Base-by-base conservation (phyloP, 2,888 invertebrate species). In the Itoplectis maculator region DNA sequence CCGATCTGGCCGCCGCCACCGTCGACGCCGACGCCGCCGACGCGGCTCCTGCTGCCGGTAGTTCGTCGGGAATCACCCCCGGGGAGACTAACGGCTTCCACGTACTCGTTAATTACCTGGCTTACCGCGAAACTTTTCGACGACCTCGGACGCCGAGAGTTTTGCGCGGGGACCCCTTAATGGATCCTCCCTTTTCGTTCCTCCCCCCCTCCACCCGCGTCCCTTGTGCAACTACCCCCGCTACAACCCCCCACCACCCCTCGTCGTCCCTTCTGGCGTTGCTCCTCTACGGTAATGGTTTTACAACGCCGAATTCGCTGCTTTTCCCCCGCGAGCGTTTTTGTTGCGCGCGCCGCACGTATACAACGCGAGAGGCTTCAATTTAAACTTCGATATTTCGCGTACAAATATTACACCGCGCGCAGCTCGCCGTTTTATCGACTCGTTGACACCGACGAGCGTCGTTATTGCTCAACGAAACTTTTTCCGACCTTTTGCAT, bases 91-190 rank as follows among this genome's bases (percentile, higher is more conserved):
- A 89, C 87, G 87, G 88, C 87, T 86, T 86, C 84, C 85, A 87
- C 88, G 87, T 85, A 84, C 88, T 88, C 89, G 87, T 89, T 89
- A 89, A 89, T 89, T 89, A 89, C 88, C 88, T 86, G 87, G 86
- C 86, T 89, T 89, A 88, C 89, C 87, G 86, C 88, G 85, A 87
- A 89, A 89, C 87, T 89, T 89, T 88, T 89, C 88, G 85, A 87
- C 87, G 88, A 89, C 87, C 79, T 85, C 89, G 83, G 88, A 76
- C 77, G 75, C 79, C 75, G 78, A 77, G 82, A 83, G 69, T 83
- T 83, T 84, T 80, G 86, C 79, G 74, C 69, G 63, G 81, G 76
- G 84, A 68, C 68, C 85, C 87, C 81, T 85, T 88, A 88, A 89
- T 89, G 88, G 88, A 86, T 85, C 84, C 74, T 78, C 74, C 72